Percentiles rank a stretch among this genome's conserved stretches.
Conservation (phyloP, 1,140 invertebrate species). For the Tetramorium alpestre region DNA sequence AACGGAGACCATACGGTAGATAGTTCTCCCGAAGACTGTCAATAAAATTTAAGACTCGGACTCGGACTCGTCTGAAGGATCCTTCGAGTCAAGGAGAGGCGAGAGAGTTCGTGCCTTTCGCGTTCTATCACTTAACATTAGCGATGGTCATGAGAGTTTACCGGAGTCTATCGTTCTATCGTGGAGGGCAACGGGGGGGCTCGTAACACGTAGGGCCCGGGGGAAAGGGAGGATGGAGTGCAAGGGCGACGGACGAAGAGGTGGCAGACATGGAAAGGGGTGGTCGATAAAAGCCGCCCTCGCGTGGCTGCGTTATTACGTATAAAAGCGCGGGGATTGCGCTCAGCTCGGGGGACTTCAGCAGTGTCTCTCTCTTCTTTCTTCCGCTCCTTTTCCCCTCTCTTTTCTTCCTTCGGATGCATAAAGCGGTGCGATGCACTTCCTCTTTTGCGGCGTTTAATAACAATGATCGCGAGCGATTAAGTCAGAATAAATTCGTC, state of each 20-base stretch:
- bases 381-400: slow-evolving; percentile 63
- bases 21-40: background rate
- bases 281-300: slow-evolving; percentile 74
- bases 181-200: slow-evolving; percentile 7
- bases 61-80: slow-evolving; percentile 1
- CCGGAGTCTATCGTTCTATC: slow-evolving; percentile 45
- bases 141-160: slow-evolving; percentile 55
- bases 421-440: background rate
- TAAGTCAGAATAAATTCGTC: slow-evolving; percentile 49
- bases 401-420: slow-evolving; percentile 28
- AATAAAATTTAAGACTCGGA: slow-evolving; percentile 64
- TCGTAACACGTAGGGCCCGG: slow-evolving; percentile 12
- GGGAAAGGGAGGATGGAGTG: slow-evolving; percentile 9
- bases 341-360: slow-evolving; percentile 66
- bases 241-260: slow-evolving; percentile 54
- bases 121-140: slow-evolving; percentile 55
- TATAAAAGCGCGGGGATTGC: slow-evolving; percentile 71
- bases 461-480: slow-evolving; percentile 68
- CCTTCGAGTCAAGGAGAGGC: slow-evolving; percentile 27
- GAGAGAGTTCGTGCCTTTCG: slow-evolving; percentile 22
- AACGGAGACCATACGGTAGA: background rate
- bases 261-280: slow-evolving; percentile 64
- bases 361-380: slow-evolving; percentile 75
- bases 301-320: slow-evolving; percentile 74
- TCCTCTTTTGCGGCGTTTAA: slow-evolving; percentile 51